Base-by-base conservation (phyloP, 2,888 invertebrate genomes). In the Mythimna impura region DNA sequence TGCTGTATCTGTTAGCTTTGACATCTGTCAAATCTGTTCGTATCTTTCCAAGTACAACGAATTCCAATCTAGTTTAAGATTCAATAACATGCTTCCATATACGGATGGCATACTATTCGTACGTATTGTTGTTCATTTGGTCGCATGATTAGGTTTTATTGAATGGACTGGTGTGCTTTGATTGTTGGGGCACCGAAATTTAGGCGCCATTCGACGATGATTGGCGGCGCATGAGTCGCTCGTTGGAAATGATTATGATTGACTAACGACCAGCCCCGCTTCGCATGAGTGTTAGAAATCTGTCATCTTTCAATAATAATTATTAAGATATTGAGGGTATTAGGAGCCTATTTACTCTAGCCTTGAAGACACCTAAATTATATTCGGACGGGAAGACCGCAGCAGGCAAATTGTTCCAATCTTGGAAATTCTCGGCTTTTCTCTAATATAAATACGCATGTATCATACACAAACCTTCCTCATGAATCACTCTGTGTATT, bases 111-210 rank as follows among this genome's bases (percentile, higher is more conserved):
- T 64, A 52, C 62, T 76, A 66, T 73, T 81, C 73, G 65, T 70
- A 71, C 62, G 54, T 82, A 83, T 80, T 84, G 81, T 76, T 80
- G 78, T 71, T 61, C 70, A 78, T 79, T 78, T 52, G 70, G 75
- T 65, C 69, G 65, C 68, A 70, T 82, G 77, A 80, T 86, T 77
- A 71, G 71, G 71, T 78, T 84, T 79, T 64, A 86, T 85, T 82
- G 76, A 76, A 72, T 79, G 68, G 69, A 25, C 69, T 76, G 76
- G 74, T 74, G 68, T 60, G 60, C 12, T 77, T 75, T 67, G 74
- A 73, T 63, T 74, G 73, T 73, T 74, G 70, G 36, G 60, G 58
- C 65, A 66, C 55, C 69, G 43, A 63, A 63, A 58, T 74, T 70
- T 68, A 74, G 87, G 83, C 86, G 85, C 86, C 86, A 55, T 73